Evolutionary conservation across 2,113 vertebrate species (phyloP), one percentile per base, ranked within the genome.

Genomic region (Eubucco bourcierii): DNA sequence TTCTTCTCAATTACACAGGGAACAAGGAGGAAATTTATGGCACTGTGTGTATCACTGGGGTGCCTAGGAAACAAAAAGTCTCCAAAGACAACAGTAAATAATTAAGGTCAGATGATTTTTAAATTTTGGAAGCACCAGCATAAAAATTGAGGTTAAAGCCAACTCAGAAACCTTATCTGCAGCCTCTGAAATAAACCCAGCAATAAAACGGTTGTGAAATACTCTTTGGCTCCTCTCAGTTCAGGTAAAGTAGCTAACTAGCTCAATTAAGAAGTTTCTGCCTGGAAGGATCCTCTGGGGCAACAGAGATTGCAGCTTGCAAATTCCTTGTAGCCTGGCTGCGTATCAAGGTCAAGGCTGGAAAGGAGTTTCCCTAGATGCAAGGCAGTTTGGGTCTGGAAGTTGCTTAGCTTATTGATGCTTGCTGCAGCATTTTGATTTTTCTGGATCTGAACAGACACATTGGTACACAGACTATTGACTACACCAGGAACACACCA

Each of bases 121-220:
- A 75, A 82, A 72, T 94, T 95, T 93, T 93, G 85, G 77, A 96
- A 93, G 65, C 4, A 1, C 46, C 55, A 63, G 84, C 44, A 37
- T 28, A 68, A 80, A 79, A 50, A 70, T 4, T 61, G 25, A 16
- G 15, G 23, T 46, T 85, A 88, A 91, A 90, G 80, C 55, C 61
- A 78, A 86, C 39, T 55, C 24, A 67, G 73, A 96, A 83, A 28
- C 33, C 73, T 95, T 95, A 95, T 89, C 90, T 80, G 47, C 47
- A 71, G 20, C 11, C 33, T 66, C 29, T 53, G 23, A 70, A 66
- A 78, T 67, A 89, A 93, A 83, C 31, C 33, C 11, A 67, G 84
- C 94, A 87, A 91, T 85, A 93, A 95, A 95, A 80, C 0, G 15
- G 23, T 64, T 73, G 77, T 39, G 73, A 91, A 74, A 95, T 29